These are phyloP conservation scores for Lepidocyrtinus sp. DNA, from an alignment of 2,888 invertebrate genomes.

Conservation along the genomic window DNA sequence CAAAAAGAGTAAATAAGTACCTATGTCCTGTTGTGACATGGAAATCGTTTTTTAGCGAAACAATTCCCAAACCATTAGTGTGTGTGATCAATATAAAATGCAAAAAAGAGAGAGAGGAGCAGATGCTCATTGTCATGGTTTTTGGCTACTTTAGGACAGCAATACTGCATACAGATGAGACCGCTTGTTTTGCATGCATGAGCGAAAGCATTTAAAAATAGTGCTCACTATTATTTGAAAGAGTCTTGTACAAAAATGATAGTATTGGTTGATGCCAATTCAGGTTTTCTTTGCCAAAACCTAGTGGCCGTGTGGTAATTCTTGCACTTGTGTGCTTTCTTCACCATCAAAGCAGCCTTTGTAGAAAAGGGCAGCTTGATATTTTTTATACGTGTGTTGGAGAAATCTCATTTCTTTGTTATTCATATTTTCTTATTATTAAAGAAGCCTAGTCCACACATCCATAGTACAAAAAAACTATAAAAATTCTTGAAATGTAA, in stretches of 20 bases:
- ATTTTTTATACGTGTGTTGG: conserved; percentile 2
- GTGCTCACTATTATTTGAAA: conserved; percentile 21
- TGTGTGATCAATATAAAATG: conserved; percentile 37
- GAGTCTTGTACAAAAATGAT: conserved; percentile 58
- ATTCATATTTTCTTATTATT: conserved; percentile 12
- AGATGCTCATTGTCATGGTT: conserved; percentile 60
- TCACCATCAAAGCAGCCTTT: neutral
- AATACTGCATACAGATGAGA: conserved; percentile 62
- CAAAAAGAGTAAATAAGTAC: too few relatives aligned
- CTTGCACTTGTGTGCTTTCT: conserved; percentile 47
- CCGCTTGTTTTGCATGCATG: conserved; percentile 62
- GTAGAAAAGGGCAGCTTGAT: conserved; percentile 7
- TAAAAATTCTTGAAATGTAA: neutral
- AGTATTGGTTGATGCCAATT: conserved; percentile 61
- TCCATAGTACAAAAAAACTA: neutral
- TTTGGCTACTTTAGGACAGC: conserved; percentile 48
- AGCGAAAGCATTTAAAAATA: conserved; percentile 46
- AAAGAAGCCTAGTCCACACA: neutral
- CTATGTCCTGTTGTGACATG: too few relatives aligned
- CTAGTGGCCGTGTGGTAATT: conserved; percentile 59
- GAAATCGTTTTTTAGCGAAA: too few relatives aligned
- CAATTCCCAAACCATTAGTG: neutral
- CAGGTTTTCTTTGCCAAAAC: conserved; percentile 59
- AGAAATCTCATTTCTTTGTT: conserved; percentile 8
- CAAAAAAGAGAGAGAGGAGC: conserved; percentile 36